Conservation (phyloP, 2,888 invertebrate genomes). For the Cataglyphis albicans region DNA sequence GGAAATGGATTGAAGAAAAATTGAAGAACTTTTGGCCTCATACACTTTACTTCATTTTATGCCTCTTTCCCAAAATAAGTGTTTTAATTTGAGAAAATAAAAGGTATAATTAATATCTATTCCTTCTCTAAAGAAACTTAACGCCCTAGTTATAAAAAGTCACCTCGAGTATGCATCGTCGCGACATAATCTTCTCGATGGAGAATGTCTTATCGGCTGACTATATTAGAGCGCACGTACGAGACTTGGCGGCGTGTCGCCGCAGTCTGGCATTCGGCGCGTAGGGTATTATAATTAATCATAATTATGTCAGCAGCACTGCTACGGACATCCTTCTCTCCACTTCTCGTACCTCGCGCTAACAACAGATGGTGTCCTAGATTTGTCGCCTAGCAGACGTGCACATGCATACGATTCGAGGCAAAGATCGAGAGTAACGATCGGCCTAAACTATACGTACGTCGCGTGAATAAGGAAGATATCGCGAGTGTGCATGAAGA, state of each 20-base stretch:
- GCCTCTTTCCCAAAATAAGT: neutral
- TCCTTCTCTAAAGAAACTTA: neutral
- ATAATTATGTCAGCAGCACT: constrained; percentile 77
- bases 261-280: constrained; percentile 47
- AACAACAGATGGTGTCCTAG: constrained; percentile 71
- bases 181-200: neutral
- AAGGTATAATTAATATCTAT: neutral
- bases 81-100: neutral
- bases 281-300: constrained; percentile 76
- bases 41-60: neutral
- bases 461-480: constrained; percentile 48
- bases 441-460: constrained; percentile 29
- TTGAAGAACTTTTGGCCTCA: too few species aligned
- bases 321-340: constrained; percentile 63
- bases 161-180: neutral
- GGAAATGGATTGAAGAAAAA: too few species aligned
- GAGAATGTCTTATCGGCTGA: constrained; percentile 48
- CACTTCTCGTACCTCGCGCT: constrained; percentile 57
- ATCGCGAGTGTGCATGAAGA: neutral
- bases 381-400: constrained; percentile 60
- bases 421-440: constrained; percentile 34
- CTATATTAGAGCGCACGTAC: constrained; percentile 44
- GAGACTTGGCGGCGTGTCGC: constrained; percentile 46
- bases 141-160: neutral
- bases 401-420: constrained; percentile 37